Evolutionary conservation across 2,113 vertebrate species (phyloP).

Genomic region (Papio anubis): DNA sequence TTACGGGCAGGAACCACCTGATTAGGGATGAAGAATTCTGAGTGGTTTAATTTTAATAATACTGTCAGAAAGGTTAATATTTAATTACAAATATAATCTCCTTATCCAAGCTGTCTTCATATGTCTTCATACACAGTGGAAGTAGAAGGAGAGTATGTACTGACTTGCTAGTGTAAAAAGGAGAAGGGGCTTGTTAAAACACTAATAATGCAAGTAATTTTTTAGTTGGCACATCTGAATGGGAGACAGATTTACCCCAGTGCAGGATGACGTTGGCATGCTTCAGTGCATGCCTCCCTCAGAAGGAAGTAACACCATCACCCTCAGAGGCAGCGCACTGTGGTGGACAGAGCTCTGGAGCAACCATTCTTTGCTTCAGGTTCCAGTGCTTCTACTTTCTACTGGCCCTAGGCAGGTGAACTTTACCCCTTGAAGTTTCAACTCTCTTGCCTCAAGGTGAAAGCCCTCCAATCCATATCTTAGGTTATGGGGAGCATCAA

Average conservation of each 20-base stretch:
- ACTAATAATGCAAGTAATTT: neutral
- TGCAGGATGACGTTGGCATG: neutral
- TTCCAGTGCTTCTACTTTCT: neutral
- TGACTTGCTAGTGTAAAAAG: conserved; percentile 55
- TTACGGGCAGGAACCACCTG: conserved; percentile 67
- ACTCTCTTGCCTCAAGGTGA: neutral
- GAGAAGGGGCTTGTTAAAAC: neutral
- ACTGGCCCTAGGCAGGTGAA: neutral
- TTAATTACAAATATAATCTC: conserved; percentile 73
- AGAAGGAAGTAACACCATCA: neutral
- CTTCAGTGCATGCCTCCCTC: neutral
- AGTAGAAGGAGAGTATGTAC: conserved; percentile 51
- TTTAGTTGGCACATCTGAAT: neutral
- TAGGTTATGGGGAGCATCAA: neutral
- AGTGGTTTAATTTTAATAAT: conserved; percentile 73
- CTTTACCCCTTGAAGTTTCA: neutral
- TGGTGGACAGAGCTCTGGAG: neutral
- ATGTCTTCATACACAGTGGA: conserved; percentile 66
- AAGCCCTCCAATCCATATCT: neutral
- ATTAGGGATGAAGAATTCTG: conserved; percentile 70
- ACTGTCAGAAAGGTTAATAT: conserved; percentile 72
- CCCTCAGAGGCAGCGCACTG: neutral
- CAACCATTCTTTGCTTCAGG: neutral
- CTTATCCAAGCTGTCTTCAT: conserved; percentile 65
- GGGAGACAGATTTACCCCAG: neutral